Percentiles rank a stretch among this genome's conserved stretches.
Conservation (phyloP, 2,888 invertebrate species). For the Embidobia sp. region DNA sequence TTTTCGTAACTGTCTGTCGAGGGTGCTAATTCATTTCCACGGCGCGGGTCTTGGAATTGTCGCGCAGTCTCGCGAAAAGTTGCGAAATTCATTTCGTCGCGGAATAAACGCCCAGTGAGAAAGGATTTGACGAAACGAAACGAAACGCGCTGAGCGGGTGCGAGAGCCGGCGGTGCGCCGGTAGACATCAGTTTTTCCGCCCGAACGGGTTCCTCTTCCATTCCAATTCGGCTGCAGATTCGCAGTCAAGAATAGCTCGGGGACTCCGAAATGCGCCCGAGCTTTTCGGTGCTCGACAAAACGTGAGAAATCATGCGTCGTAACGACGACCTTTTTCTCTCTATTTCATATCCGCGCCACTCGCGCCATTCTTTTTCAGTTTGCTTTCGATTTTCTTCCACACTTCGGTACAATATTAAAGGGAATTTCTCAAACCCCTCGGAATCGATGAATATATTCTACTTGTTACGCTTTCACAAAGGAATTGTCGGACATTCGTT, state of each 20-base stretch:
- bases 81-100: slow-evolving; percentile 31
- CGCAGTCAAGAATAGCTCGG: slow-evolving; percentile 45
- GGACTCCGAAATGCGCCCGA: slow-evolving; percentile 40
- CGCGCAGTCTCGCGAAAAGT: slow-evolving; percentile 48
- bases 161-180: slow-evolving; percentile 13
- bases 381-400: slow-evolving; percentile 57
- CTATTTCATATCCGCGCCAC: slow-evolving; percentile 54
- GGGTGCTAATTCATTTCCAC: slow-evolving; percentile 51
- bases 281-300: slow-evolving; percentile 15
- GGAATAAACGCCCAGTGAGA: slow-evolving; percentile 38
- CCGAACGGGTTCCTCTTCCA: slow-evolving; percentile 41
- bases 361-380: slow-evolving; percentile 48
- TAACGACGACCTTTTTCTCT: slow-evolving; percentile 48
- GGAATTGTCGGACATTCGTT: slow-evolving; percentile 36
- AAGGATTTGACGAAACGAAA: slow-evolving; percentile 48
- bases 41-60: slow-evolving; percentile 27
- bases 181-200: slow-evolving; percentile 63
- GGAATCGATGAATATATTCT: slow-evolving; percentile 50
- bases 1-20: slow-evolving; percentile 45
- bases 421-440: slow-evolving; percentile 32
- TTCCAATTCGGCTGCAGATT: slow-evolving; percentile 46
- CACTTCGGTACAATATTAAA: slow-evolving; percentile 51
- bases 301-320: slow-evolving; percentile 61
- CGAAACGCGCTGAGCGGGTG: too few relatives aligned
- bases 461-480: slow-evolving; percentile 47